Evolutionary conservation across 2,888 invertebrate species (phyloP).

Genomic region (Xestia rhomboidea): DNA sequence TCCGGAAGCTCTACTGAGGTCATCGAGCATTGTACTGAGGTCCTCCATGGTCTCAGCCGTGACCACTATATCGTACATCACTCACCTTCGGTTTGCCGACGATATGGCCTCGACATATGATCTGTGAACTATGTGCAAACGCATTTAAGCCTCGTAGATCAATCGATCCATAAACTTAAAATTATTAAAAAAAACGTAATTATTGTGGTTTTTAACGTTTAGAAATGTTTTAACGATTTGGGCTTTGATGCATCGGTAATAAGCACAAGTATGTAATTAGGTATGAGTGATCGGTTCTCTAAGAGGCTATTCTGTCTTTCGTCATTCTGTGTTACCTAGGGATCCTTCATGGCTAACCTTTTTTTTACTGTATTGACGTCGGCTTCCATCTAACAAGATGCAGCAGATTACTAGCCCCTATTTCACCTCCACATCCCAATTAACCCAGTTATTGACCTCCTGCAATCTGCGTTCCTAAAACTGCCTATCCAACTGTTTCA

Average conservation of each 20-base stretch:
- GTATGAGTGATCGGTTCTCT: too few relatives aligned
- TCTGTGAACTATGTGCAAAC: neutral
- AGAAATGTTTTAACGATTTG: too few relatives aligned
- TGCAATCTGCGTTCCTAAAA: neutral
- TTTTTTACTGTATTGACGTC: neutral
- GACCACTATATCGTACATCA: too few relatives aligned
- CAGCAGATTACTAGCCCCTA: neutral
- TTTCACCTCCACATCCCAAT: neutral
- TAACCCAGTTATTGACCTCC: neutral
- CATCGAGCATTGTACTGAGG: too few relatives aligned
- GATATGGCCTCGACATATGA: too few relatives aligned
- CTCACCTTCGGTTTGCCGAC: too few relatives aligned
- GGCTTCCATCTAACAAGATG: neutral
- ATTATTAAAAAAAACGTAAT: neutral
- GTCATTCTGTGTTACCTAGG: neutral
- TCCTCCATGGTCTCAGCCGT: too few relatives aligned
- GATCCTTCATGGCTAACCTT: neutral
- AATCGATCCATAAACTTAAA: neutral
- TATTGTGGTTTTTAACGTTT: neutral
- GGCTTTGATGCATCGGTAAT: too few relatives aligned
- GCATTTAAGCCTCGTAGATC: neutral
- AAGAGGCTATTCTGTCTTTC: too few relatives aligned
- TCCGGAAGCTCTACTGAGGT: too few relatives aligned
- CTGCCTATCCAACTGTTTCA: constrained; percentile 78
- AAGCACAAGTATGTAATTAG: too few relatives aligned